Conservation (phyloP, 2,113 vertebrate species). For the Anarhynchus alexandrinus region DNA sequence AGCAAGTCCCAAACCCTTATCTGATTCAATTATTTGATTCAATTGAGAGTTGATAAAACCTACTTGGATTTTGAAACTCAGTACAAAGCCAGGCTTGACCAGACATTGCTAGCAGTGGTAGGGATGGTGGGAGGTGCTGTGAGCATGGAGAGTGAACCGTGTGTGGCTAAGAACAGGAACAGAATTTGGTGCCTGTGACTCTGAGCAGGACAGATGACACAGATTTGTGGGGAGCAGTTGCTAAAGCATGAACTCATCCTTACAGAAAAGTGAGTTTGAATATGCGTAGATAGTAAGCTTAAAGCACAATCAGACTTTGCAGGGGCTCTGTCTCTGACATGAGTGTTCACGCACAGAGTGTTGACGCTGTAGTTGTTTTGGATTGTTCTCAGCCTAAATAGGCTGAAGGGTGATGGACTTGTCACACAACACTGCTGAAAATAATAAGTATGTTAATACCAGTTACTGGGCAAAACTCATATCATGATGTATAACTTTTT, state of each 20-base stretch:
- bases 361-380: background rate
- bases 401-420: background rate
- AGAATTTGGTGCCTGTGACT: background rate
- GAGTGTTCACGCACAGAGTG: fast-evolving
- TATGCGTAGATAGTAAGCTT: background rate
- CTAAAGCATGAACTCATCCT: background rate
- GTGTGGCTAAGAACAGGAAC: background rate
- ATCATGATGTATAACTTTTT: background rate
- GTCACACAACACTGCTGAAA: background rate
- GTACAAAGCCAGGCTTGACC: background rate
- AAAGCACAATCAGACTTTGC: background rate
- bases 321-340: background rate
- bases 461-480: background rate
- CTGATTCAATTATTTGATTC: background rate
- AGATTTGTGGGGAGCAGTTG: background rate
- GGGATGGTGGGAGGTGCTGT: background rate
- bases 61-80: background rate
- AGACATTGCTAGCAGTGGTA: background rate
- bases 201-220: background rate
- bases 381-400: background rate
- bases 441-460: background rate
- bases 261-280: background rate
- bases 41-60: background rate
- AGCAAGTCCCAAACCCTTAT: background rate
- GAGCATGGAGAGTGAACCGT: background rate